Evolutionary conservation across 1,140 invertebrate species (phyloP).

Genomic region (Lepeophtheirus salmonis): DNA sequence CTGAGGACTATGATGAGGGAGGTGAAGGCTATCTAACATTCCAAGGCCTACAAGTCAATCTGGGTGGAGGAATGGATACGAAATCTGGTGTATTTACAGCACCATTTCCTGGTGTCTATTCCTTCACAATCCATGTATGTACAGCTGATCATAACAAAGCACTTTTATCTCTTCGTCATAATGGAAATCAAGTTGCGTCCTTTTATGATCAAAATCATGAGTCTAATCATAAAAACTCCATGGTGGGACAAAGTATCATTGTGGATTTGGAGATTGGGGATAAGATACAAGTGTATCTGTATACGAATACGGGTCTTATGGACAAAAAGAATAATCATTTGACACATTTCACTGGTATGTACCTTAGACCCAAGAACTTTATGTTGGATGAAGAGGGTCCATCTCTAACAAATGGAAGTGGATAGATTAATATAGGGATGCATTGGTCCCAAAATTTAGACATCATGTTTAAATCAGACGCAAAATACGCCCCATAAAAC

Average conservation of each 20-base stretch:
- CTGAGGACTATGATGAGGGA: slow-evolving; percentile 13
- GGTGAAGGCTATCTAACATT: slow-evolving; percentile 17
- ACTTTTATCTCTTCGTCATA: slow-evolving; percentile 1
- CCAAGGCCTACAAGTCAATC: background rate
- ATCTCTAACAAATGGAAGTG: too few relatives aligned
- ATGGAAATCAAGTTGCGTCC: slow-evolving; percentile 13
- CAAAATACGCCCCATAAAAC: too few relatives aligned
- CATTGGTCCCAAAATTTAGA: too few relatives aligned
- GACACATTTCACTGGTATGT: slow-evolving; percentile 15
- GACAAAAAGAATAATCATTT: slow-evolving; percentile 15
- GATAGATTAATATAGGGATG: too few relatives aligned
- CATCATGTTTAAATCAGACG: too few relatives aligned
- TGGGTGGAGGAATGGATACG: slow-evolving; percentile 5
- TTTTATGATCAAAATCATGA: slow-evolving; percentile 19
- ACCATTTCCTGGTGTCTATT: slow-evolving; percentile 9
- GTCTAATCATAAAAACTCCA: slow-evolving; percentile 18
- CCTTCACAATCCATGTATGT: slow-evolving; percentile 15
- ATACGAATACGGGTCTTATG: slow-evolving; percentile 3
- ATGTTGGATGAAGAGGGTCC: background rate
- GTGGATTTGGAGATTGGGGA: slow-evolving; percentile 13
- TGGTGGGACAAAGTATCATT: slow-evolving; percentile 9
- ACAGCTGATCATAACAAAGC: slow-evolving; percentile 12
- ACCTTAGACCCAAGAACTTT: slow-evolving; percentile 11
- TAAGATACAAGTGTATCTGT: slow-evolving; percentile 10
- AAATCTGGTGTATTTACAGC: slow-evolving; percentile 17